Conservation (phyloP, 2,113 vertebrate genomes). For the Motacilla tschutschensis region DNA sequence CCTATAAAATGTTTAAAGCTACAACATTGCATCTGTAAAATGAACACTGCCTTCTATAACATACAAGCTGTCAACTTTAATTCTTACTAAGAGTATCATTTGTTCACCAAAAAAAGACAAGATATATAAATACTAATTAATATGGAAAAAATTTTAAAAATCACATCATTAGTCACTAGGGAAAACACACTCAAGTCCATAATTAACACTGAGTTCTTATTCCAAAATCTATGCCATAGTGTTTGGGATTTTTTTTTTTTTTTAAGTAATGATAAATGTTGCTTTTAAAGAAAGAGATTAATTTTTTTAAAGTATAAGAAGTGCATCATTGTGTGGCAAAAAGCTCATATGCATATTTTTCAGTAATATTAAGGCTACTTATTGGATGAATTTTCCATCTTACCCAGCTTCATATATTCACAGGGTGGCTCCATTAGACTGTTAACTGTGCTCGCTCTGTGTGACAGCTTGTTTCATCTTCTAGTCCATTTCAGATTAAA, state of each 20-base stretch:
- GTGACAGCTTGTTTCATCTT: not conserved
- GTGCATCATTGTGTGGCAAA: not conserved
- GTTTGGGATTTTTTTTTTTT: not conserved
- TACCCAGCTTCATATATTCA: not conserved
- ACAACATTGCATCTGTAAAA: conserved; percentile 1
- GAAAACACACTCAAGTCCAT: not conserved
- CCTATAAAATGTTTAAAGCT: conserved; percentile 9
- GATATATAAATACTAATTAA: not conserved
- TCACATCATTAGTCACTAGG: not conserved
- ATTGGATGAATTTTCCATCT: not conserved
- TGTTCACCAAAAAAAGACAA: not conserved
- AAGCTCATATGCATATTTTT: rapidly evolving
- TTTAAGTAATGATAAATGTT: not conserved
- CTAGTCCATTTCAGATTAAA: not conserved
- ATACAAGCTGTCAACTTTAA: not conserved
- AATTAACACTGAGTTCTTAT: not conserved
- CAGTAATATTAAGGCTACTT: not conserved
- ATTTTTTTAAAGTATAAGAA: not conserved
- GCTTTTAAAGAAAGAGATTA: not conserved
- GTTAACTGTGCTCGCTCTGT: rapidly evolving
- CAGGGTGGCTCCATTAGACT: not conserved
- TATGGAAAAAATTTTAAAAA: not conserved
- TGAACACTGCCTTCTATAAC: not conserved
- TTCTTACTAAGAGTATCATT: not conserved
- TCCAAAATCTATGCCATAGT: not conserved